These are phyloP conservation scores for Tuta absoluta DNA, from an alignment of 2,888 invertebrate species.

Conservation along the genomic window DNA sequence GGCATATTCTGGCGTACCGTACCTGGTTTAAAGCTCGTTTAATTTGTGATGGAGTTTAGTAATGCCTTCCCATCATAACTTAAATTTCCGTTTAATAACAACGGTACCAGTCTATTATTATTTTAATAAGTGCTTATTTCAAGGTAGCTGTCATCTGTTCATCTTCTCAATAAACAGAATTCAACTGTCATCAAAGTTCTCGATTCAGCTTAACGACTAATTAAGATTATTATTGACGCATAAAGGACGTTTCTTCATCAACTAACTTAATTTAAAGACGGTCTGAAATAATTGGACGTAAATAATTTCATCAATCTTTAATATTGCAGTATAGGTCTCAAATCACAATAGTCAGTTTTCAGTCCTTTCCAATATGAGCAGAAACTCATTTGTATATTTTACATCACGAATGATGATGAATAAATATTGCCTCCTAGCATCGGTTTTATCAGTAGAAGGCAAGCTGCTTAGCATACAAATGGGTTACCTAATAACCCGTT, in stretches of 20 bases:
- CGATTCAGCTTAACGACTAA: background rate
- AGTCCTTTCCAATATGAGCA: background rate
- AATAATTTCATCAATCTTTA: background rate
- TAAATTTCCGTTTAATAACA: conserved; percentile 1
- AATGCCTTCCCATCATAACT: conserved; percentile 1
- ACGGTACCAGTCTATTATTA: background rate
- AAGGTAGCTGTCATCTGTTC: conserved; percentile 16
- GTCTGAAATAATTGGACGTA: background rate
- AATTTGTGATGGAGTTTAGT: background rate
- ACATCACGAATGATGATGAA: background rate
- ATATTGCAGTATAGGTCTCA: too few relatives aligned
- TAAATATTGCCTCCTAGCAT: background rate
- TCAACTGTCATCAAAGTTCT: conserved; percentile 15
- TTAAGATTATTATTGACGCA: conserved; percentile 8
- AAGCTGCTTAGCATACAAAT: conserved; percentile 25
- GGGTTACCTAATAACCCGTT: conserved; percentile 20
- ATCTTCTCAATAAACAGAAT: conserved; percentile 7
- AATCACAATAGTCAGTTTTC: background rate
- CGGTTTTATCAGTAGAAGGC: conserved; percentile 7
- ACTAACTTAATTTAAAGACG: background rate
- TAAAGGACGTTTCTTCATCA: background rate
- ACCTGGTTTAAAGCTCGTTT: background rate
- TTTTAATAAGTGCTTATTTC: background rate
- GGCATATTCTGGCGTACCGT: background rate
- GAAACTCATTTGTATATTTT: background rate